Conservation (phyloP, 2,797 vertebrate genomes). For the Hippopotamyrus pictus region DNA sequence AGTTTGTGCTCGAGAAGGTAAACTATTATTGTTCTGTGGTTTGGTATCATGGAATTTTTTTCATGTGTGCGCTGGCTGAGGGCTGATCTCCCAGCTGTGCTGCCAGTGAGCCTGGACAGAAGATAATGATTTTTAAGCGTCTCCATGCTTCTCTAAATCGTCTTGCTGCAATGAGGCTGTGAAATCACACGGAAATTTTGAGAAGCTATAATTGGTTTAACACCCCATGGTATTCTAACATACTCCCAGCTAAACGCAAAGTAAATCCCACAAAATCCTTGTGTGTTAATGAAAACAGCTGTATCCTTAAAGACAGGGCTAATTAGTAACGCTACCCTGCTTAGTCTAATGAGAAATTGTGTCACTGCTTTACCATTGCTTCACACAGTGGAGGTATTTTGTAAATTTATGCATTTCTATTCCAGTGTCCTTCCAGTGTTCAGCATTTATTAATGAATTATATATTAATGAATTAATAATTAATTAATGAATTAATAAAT, state of each 20-base stretch:
- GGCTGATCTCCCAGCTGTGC: not conserved
- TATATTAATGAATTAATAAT: not conserved
- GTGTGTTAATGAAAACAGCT: not conserved
- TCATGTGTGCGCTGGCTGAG: not conserved
- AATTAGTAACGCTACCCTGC: not conserved
- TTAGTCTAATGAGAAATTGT: not conserved
- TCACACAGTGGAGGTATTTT: not conserved
- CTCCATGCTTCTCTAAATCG: not conserved
- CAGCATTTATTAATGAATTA: conserved; percentile 1
- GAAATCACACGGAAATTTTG: conserved; percentile 7
- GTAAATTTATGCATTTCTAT: not conserved
- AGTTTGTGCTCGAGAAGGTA: not conserved
- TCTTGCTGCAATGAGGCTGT: not conserved
- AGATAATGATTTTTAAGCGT: not conserved
- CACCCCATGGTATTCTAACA: not conserved
- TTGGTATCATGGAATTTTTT: not conserved
- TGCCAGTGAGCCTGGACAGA: not conserved
- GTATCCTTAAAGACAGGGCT: not conserved
- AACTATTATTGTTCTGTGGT: not conserved
- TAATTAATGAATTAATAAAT: not conserved
- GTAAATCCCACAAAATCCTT: not conserved
- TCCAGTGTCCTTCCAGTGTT: not conserved
- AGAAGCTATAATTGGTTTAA: not conserved
- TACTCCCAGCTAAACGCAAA: not conserved
- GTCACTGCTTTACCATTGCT: not conserved